Conservation (phyloP, 2,888 invertebrate genomes). For the Acrobasis consociella region DNA sequence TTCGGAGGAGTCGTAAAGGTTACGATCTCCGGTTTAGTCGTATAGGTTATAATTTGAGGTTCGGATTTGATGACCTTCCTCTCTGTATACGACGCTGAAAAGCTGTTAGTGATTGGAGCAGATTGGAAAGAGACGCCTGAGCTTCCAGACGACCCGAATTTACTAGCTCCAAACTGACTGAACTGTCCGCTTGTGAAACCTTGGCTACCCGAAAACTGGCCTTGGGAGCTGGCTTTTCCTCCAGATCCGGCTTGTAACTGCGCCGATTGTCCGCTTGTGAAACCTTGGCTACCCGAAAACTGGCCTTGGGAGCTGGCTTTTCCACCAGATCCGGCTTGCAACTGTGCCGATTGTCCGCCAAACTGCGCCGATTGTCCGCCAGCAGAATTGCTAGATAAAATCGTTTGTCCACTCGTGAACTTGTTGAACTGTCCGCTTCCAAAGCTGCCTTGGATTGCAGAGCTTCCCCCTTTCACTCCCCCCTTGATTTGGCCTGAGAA, state of each 20-base stretch:
- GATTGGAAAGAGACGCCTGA: conserved; percentile 50
- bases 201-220: background rate
- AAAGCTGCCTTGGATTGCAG: conserved; percentile 32
- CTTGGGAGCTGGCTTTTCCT: background rate
- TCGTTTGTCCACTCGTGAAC: background rate
- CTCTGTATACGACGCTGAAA: conserved; percentile 62
- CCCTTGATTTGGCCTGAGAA: conserved; percentile 45
- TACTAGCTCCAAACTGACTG: conserved; percentile 33
- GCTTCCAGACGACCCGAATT: conserved; percentile 40
- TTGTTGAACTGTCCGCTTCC: conserved; percentile 4
- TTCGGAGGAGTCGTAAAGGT: conserved; percentile 64
- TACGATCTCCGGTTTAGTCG: conserved; percentile 57
- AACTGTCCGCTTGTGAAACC: conserved; percentile 31
- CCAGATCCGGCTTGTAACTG: background rate
- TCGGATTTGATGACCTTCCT: conserved; percentile 68
- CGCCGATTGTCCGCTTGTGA: conserved; percentile 32
- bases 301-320: background rate
- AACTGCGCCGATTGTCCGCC: conserved; percentile 1
- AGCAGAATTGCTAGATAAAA: background rate
- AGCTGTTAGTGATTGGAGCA: conserved; percentile 58
- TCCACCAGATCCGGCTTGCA: background rate
- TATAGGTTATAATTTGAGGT: conserved; percentile 52
- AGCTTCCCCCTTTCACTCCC: conserved; percentile 34
- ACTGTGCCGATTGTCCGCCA: conserved; percentile 31
- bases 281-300: background rate